Percentiles rank a stretch among this genome's conserved stretches.
phyloP scores from a whole-genome alignment of 1,140 invertebrate genomes.

The Idris sp. region DNA sequence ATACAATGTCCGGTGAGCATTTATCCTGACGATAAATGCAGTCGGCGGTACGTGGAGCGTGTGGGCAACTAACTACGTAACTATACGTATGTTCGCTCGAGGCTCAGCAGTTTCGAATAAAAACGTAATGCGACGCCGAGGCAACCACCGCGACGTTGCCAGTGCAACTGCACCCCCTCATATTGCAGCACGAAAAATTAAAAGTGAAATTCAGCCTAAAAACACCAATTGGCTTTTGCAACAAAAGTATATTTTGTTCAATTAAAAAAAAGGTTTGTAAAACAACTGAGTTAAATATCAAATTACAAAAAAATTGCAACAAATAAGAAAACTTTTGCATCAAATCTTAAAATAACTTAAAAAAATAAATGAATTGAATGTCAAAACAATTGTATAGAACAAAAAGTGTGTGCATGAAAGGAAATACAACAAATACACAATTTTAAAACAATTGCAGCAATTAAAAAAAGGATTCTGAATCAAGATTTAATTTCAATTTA shows the following conservation, averaged over 20 bases:
- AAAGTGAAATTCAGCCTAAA: slow-evolving; percentile 6
- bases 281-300: no score
- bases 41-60: slow-evolving; percentile 45
- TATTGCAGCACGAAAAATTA: slow-evolving; percentile 7
- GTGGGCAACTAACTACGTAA: slow-evolving; percentile 61
- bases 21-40: slow-evolving; percentile 61
- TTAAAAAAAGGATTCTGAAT: no score
- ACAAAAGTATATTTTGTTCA: not conserved
- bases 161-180: slow-evolving; percentile 51
- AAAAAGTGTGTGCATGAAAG: no score
- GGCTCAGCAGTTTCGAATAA: slow-evolving; percentile 61
- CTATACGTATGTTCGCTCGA: slow-evolving; percentile 61
- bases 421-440: no score
- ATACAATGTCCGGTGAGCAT: slow-evolving; percentile 59
- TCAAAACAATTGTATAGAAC: no score
- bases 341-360: no score
- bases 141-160: slow-evolving; percentile 58
- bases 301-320: no score
- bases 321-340: no score
- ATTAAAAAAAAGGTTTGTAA: no score
- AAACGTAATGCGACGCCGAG: slow-evolving; percentile 63
- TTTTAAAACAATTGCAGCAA: no score
- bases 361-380: no score
- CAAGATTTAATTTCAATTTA: no score
- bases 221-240: not conserved